Evolutionary conservation across 2,888 invertebrate genomes (phyloP), one percentile per base, ranked within the genome.

Genomic region (Troilus luridus): DNA sequence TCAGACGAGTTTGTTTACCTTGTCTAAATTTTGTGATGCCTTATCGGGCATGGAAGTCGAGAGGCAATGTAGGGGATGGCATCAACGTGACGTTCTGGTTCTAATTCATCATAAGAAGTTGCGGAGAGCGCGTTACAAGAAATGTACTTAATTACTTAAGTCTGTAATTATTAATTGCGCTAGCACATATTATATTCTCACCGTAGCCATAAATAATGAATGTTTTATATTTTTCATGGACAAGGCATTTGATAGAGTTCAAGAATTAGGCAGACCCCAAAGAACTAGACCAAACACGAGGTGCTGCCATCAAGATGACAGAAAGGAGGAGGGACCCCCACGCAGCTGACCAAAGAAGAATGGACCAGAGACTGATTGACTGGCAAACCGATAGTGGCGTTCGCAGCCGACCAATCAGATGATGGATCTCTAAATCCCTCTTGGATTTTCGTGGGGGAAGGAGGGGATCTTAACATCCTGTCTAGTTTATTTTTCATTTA

Each of bases 331-430:
- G 85, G 56, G 54, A 62, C 41, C 41, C 41, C 41, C 41, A 24
- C 24, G 60, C 88, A 88, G 88, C 62, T 88, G 60, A 64, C 60
- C 54, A 64, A 64, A 89, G 89, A 89, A 60, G 89, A 54, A 27
- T 54, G 89, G 60, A 67, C 41, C 62, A 27, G 21, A 64, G 89
- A 89, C 64, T 41, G 89, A 89, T 89, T 89, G 89, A 89, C 89
- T 64, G 64, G 64, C 21, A 17, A 89, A 89, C 89, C 64, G 89
- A 64, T 64, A 54, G 54, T 89, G 89, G 67, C 89, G 67, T 58
- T 58, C 85, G 21, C 54, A 85, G 58, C 85, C 56, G n/a, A 56
- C 85, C 85, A 85, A 85, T 85, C 85, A 85, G 56, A 85, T 85
- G 85, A 85, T 85, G 85, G 85, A 54, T 85, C 85, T 58, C 85